Base-by-base conservation (phyloP, 2,113 vertebrate genomes). In the Pogona vitticeps region DNA sequence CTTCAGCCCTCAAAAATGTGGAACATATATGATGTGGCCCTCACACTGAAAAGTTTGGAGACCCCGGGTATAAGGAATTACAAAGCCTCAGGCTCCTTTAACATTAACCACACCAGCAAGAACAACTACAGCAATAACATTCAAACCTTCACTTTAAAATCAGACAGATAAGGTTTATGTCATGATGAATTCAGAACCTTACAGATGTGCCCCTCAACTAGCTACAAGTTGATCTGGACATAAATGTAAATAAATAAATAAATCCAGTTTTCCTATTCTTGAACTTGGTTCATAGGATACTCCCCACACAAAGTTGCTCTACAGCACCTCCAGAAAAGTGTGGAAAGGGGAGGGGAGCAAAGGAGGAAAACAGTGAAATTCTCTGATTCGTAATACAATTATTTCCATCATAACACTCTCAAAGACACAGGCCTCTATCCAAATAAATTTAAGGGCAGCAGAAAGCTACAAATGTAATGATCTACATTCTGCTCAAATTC, bases 61-160 rank as follows among this genome's bases (percentile, higher is more conserved):
- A n/a, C n/a, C n/a, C n/a, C n/a, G n/a, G n/a, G n/a, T 23, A 61
- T 21, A 0, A 0, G 14, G 20, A n/a, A 59, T 2, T 59, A 2
- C n/a, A 59, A 59, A 59, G 52, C 23, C 23, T 31, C 18, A 58
- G 75, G 31, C 76, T 63, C 1, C 63, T 36, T 90, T 20, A 73
- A 76, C 23, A 58, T 20, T 80, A 86, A n/a, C n/a, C n/a, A n/a
- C n/a, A n/a, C n/a, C n/a, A 72, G 26, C 59, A 40, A 28, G 36
- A 85, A 36, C 58, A 52, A 38, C 63, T 82, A 31, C 80, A 90
- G 81, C 70, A 65, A 21, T 76, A 63, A 40, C 31, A 89, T 77
- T 88, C 21, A 90, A 87, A 40, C 65, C 67, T 86, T 5, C 8
- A 42, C 6, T 83, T 91, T 85, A 88, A 88, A 93, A 88, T 33